phyloP scores from a whole-genome alignment of 2,888 invertebrate species.

The Cephalotes varians region DNA sequence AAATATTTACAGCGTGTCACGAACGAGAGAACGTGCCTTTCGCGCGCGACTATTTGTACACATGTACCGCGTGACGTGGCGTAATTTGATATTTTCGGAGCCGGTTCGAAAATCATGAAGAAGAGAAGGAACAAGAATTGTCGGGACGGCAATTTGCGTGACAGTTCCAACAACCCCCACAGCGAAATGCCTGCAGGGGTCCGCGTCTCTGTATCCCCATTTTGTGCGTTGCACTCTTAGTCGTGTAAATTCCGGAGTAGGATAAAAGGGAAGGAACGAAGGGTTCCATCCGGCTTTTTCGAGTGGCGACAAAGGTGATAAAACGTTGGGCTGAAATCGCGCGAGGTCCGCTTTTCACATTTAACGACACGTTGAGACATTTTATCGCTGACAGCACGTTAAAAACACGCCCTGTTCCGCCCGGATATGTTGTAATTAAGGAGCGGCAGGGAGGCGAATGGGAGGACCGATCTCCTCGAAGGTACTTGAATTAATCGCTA shows the following conservation, averaged over 20 bases:
- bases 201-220: slow-evolving; percentile 57
- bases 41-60: slow-evolving; percentile 68
- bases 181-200: slow-evolving; percentile 40
- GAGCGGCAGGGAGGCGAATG: neutral
- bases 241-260: neutral
- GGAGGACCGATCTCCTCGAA: slow-evolving; percentile 26
- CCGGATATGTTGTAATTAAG: slow-evolving; percentile 42
- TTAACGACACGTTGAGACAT: slow-evolving; percentile 46
- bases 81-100: slow-evolving; percentile 75
- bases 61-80: slow-evolving; percentile 61
- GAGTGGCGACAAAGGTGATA: slow-evolving; percentile 39
- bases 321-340: slow-evolving; percentile 38
- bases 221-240: slow-evolving; percentile 16
- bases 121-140: neutral
- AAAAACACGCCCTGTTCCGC: slow-evolving; percentile 28
- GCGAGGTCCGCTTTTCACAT: slow-evolving; percentile 42
- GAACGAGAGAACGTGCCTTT: slow-evolving; percentile 51
- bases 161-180: slow-evolving; percentile 52
- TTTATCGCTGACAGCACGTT: slow-evolving; percentile 48
- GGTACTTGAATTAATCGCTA: slow-evolving; percentile 42
- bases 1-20: slow-evolving; percentile 52
- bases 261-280: neutral
- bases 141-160: slow-evolving; percentile 59
- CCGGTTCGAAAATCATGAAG: slow-evolving; percentile 44
- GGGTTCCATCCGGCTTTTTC: slow-evolving; percentile 7